Conservation (phyloP, 2,888 invertebrate species). For the Incurvaria masculella region DNA sequence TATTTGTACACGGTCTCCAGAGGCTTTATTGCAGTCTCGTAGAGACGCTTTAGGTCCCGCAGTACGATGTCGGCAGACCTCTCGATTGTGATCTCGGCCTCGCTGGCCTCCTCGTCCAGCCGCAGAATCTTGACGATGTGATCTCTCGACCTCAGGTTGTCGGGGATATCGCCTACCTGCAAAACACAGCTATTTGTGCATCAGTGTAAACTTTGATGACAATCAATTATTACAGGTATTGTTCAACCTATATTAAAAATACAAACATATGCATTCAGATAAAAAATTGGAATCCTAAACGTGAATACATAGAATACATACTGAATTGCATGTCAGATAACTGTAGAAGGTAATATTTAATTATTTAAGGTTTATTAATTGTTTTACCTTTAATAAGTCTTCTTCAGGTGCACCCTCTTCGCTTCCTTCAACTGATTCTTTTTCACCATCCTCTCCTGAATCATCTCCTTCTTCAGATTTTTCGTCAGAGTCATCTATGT, state of each 20-base stretch:
- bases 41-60: constrained; percentile 80
- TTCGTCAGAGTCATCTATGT: constrained; percentile 19
- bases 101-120: constrained; percentile 71
- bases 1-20: constrained; percentile 90
- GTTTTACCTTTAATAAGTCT: constrained; percentile 58
- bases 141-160: constrained; percentile 72
- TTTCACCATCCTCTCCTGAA: constrained; percentile 10
- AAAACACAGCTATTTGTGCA: constrained; percentile 20
- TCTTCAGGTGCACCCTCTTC: constrained; percentile 60
- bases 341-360: not conserved
- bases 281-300: no score
- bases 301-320: no score
- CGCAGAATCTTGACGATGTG: constrained; percentile 79
- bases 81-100: constrained; percentile 66
- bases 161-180: constrained; percentile 71
- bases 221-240: no score
- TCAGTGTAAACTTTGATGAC: not conserved
- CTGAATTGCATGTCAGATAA: no score
- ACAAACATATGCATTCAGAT: no score
- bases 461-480: constrained; percentile 21
- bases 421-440: constrained; percentile 21
- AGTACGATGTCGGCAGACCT: constrained; percentile 75
- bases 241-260: no score
- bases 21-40: constrained; percentile 85
- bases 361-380: constrained; percentile 1